phyloP scores from a whole-genome alignment of 1,140 invertebrate genomes.

The Bombus polaris region DNA sequence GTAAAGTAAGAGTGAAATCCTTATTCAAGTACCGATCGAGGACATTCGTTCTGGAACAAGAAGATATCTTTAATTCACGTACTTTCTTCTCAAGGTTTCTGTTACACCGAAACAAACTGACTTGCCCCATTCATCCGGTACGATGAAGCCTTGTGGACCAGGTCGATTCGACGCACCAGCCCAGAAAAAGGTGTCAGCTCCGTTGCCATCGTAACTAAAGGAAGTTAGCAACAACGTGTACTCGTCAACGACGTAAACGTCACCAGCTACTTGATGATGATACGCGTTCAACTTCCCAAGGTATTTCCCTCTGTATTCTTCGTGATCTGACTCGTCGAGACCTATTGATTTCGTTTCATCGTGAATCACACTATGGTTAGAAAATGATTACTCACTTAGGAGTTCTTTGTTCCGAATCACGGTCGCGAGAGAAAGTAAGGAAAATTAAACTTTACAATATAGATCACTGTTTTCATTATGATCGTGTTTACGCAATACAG shows the following conservation, averaged over 20 bases:
- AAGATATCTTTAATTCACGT: background rate
- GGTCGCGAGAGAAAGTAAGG: background rate
- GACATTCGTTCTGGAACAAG: conserved; percentile 90
- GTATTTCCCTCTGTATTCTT: conserved; percentile 90
- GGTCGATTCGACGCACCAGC: conserved; percentile 93
- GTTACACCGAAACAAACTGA: conserved; percentile 80
- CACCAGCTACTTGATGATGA: conserved; percentile 94
- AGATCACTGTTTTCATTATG: background rate
- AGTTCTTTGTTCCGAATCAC: conserved; percentile 12
- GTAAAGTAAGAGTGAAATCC: conserved; percentile 91
- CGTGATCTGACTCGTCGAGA: conserved; percentile 83
- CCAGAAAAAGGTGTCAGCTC: conserved; percentile 96
- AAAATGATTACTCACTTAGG: background rate
- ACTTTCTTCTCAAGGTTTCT: background rate
- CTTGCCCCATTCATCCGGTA: conserved; percentile 94
- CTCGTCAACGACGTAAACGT: conserved; percentile 95
- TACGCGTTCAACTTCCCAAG: conserved; percentile 95
- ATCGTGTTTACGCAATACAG: background rate
- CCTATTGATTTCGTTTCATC: conserved; percentile 42
- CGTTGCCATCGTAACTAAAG: conserved; percentile 96
- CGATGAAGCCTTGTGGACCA: conserved; percentile 94
- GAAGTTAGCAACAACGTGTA: conserved; percentile 91
- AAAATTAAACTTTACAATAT: background rate
- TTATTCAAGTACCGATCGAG: conserved; percentile 93
- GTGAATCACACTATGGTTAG: conserved; percentile 5